These are phyloP conservation scores for Athalia circularis DNA, from an alignment of 2,888 invertebrate species.

Conservation along the genomic window DNA sequence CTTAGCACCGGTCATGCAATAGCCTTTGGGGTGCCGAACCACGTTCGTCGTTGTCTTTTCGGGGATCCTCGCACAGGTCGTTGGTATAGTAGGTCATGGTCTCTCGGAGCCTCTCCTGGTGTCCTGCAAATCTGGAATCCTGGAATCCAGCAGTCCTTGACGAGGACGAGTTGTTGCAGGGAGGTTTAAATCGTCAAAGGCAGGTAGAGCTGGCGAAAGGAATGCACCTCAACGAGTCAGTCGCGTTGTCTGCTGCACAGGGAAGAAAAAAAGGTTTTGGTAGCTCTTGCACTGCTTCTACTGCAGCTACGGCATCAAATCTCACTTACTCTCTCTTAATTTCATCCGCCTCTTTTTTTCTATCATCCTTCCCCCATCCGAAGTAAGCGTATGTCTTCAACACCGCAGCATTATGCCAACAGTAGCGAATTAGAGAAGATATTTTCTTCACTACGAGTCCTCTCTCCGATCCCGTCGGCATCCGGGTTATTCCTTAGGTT, in stretches of 20 bases:
- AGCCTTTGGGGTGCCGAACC: no score
- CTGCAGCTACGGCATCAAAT: not conserved
- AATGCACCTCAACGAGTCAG: constrained; percentile 11
- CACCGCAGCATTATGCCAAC: no score
- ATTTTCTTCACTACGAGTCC: no score
- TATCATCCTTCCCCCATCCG: no score
- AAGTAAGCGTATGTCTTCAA: no score
- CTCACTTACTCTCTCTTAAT: not conserved
- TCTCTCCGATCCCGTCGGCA: no score
- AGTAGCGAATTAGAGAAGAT: no score
- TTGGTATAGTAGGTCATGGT: constrained; percentile 18
- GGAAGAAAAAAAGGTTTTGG: not conserved
- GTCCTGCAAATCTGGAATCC: not conserved
- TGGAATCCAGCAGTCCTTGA: constrained; percentile 37
- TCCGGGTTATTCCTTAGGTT: no score
- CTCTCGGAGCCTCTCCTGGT: not conserved
- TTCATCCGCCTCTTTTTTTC: not conserved
- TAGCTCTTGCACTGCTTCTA: constrained; percentile 2
- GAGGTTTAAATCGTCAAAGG: constrained; percentile 17
- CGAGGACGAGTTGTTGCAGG: not conserved
- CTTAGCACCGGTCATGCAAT: no score
- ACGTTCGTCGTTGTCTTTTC: no score
- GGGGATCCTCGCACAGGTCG: not conserved
- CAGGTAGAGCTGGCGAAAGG: not conserved
- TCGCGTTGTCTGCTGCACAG: not conserved